Base-by-base conservation (phyloP, 1,140 invertebrate species). In the Schlechtendalia chinensis region DNA sequence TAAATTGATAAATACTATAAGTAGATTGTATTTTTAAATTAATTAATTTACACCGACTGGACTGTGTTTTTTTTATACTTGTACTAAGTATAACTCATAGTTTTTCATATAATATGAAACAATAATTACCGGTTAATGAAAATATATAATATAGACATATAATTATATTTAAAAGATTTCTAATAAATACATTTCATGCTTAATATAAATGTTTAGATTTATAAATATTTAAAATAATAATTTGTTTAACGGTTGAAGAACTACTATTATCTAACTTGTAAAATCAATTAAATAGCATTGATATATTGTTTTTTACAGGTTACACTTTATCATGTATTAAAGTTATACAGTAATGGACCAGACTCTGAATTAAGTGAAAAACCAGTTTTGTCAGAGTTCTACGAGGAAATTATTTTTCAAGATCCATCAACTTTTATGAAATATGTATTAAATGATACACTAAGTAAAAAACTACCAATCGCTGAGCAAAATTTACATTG, bases 331-430 rank as follows among this genome's bases (percentile, higher is more conserved):
- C 97, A 99, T 85, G 93, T 98, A 67, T 87, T 99, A 14, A 98
- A 98, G 87, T 86, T 99, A 12, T 99, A 99, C 85, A 95, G 96
- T 88, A 91, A 91, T 5, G 85, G 88, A 0, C 89, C 92, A 82
- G 91, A 93, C 82, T 86, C 86, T 4, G 81, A 83, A 87, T 81
- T 89, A 12, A 91, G 90, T 24, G 93, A 92, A 82, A 93, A 96
- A 29, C 72, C 81, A 54, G 79, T 82, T 24, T 81, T 80, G 11
- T 81, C 71, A 27, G 82, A 82, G 59, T 81, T 80, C 58, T 99
- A 99, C 86, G 97, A 98, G 86, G 97, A 99, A 89, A 94, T 99
- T 81, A 94, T 98, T 1, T 99, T 98, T 85, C 95, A 94, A 90
- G 97, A 99, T 85, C 97, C 97, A 14, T 96, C 96, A 5, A 91